Evolutionary conservation across 2,888 invertebrate genomes (phyloP), one percentile per base, ranked within the genome.

Genomic region (Tetrapedia diversipes): DNA sequence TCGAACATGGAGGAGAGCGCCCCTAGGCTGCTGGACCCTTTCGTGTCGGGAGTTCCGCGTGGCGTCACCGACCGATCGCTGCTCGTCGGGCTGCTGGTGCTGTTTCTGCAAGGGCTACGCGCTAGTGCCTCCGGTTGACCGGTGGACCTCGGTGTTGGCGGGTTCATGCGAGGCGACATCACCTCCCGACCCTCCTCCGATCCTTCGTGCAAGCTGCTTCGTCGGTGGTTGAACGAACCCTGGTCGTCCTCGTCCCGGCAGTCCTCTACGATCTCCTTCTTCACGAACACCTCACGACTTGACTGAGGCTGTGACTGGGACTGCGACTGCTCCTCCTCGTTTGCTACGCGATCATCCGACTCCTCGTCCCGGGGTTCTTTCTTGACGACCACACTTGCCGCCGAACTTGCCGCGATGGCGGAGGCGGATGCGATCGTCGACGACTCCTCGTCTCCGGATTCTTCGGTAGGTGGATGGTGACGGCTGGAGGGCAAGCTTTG

Each of bases 1-100:
- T 97, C 97, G 89, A 97, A 97, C 97, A 97, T 97, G 24, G 97
- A 97, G 24, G 97, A 97, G 2, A 97, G 92, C 0, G 97, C 97
- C 22, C 96, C 96, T 63, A 97, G 92, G 87, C 96, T 96, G 56
- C 93, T 93, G 39, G 93, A 92, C 11, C 94, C 93, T 68, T 91
- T 91, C 1, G 94, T 93, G 74, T 94, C 93, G 43, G 94, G 94
- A 10, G 93, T 93, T 77, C 95, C 95, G 56, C 95, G 93, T 2
- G 95, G 97, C 1, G 97, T 97, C 1, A 94, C 95, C 0, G 96
- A 96, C 60, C 96, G 94, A 86, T 97, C 96, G 82, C 94, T 94
- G 86, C 96, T 96, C 24, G 95, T 95, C 0, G 96, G 96, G 91
- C 96, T 96, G 82, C 93, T 92, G 45, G 93, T 94, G 89, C 91